These are phyloP conservation scores for Procapra przewalskii DNA, from an alignment of 2,113 vertebrate species.

Conservation along the genomic window DNA sequence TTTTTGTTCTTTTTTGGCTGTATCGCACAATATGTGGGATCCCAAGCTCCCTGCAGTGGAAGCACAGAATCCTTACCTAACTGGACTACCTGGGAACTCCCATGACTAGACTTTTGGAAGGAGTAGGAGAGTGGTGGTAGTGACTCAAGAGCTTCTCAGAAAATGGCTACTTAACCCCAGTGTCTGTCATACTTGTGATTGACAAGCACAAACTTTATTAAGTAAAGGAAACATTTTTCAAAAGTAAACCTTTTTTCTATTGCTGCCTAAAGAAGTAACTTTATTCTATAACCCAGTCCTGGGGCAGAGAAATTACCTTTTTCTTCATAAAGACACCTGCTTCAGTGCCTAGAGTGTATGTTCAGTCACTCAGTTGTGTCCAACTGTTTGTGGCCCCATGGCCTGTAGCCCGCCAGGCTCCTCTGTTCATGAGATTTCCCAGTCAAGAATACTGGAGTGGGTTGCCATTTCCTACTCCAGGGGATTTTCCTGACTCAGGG, in stretches of 20 bases:
- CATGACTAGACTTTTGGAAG: background rate
- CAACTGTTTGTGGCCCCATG: background rate
- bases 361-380: background rate
- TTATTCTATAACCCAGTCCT: background rate
- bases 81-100: background rate
- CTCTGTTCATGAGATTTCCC: background rate
- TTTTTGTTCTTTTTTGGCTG: background rate
- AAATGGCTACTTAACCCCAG: background rate
- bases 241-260: constrained; percentile 5
- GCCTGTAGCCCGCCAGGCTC: background rate
- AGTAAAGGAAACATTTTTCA: background rate
- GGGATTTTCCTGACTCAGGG: background rate
- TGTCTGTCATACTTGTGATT: constrained; percentile 14
- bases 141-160: background rate
- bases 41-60: background rate
- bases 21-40: background rate
- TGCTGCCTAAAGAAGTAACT: constrained; percentile 13
- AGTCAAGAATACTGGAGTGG: background rate
- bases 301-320: background rate
- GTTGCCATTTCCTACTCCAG: background rate
- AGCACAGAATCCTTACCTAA: background rate
- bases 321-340: background rate
- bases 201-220: background rate
- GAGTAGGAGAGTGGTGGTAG: background rate
- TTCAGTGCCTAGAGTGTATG: background rate